These are phyloP conservation scores for Mayetiola destructor DNA, from an alignment of 2,888 invertebrate species.

Conservation along the genomic window DNA sequence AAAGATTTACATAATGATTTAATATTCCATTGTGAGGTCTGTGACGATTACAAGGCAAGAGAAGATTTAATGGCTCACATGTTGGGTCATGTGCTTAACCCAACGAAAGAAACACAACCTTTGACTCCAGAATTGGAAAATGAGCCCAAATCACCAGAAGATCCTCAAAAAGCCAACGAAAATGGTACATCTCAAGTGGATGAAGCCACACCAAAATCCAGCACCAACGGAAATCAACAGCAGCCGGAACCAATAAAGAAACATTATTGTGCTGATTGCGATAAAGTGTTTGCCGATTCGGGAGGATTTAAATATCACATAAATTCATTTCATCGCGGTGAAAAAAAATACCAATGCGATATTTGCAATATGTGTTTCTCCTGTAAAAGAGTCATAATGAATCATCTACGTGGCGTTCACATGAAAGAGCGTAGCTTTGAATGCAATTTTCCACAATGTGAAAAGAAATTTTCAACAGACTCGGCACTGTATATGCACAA, in stretches of 20 bases:
- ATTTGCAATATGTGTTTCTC: constrained; percentile 38
- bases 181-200: neutral
- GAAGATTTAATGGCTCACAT: constrained; percentile 33
- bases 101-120: neutral
- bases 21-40: constrained; percentile 36
- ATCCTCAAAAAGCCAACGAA: neutral
- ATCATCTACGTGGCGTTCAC: constrained; percentile 37
- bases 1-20: constrained; percentile 27
- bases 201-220: neutral
- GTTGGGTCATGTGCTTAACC: constrained; percentile 30
- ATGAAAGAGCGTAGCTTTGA: constrained; percentile 33
- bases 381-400: constrained; percentile 34
- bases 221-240: neutral
- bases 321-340: constrained; percentile 36
- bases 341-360: constrained; percentile 37
- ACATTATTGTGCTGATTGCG: constrained; percentile 38
- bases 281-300: constrained; percentile 36
- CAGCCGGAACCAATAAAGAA: constrained; percentile 15
- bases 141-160: neutral
- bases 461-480: constrained; percentile 37
- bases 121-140: neutral
- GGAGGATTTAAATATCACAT: constrained; percentile 39
- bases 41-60: constrained; percentile 31
- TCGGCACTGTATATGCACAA: constrained; percentile 39
- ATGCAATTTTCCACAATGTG: constrained; percentile 38